A percentile compares a stretch with the other conserved stretches of the same genome.
phyloP scores from a whole-genome alignment of 53 echinoderm and acorn worm genomes.

The Antedon mediterranea region DNA sequence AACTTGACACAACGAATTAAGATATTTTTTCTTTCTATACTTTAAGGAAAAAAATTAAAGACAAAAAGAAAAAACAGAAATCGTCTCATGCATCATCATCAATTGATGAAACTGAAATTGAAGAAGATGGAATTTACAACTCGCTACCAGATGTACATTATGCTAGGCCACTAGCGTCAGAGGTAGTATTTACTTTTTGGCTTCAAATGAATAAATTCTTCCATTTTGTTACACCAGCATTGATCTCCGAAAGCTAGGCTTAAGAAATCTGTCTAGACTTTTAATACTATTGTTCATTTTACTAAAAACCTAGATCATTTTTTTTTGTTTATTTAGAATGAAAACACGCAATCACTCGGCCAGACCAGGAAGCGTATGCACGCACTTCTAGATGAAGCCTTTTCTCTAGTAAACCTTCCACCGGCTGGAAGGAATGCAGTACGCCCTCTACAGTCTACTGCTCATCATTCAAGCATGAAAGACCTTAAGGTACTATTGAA shows the following conservation, averaged over 20 bases:
- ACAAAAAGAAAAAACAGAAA: neutral
- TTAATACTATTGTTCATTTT: slow-evolving; percentile 2
- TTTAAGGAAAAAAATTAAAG: neutral
- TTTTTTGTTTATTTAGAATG: neutral
- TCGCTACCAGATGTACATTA: slow-evolving; percentile 4
- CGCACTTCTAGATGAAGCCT: slow-evolving; percentile 80
- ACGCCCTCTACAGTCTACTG: neutral
- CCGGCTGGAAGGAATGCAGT: neutral
- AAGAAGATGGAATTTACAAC: neutral
- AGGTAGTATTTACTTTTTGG: neutral
- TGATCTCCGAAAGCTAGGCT: too few relatives aligned
- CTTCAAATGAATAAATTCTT: too few relatives aligned
- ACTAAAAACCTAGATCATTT: neutral
- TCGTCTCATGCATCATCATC: neutral
- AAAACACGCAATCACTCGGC: slow-evolving; percentile 21
- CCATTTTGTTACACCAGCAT: too few relatives aligned
- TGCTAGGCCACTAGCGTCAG: neutral
- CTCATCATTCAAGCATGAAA: neutral
- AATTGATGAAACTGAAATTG: slow-evolving; percentile 13
- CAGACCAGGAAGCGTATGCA: slow-evolving; percentile 54
- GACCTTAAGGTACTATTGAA: neutral
- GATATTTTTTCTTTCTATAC: neutral
- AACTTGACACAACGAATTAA: too few relatives aligned
- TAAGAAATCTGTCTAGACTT: too few relatives aligned
- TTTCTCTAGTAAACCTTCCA: slow-evolving; percentile 55